phyloP scores from a whole-genome alignment of 2,888 invertebrate genomes.

The Nemotelus pantherinus region DNA sequence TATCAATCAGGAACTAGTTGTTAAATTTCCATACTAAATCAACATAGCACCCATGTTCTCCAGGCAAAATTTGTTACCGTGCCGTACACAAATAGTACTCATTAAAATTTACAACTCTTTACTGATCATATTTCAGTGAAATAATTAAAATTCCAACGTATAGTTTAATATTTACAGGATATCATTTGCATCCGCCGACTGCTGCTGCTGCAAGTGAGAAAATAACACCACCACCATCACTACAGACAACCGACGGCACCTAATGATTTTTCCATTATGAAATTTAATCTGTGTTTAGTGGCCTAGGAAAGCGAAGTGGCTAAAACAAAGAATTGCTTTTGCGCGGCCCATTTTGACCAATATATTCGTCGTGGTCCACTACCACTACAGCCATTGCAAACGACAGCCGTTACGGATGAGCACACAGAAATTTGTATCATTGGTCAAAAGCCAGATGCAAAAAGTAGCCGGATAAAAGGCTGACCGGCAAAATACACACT shows the following conservation, averaged over 20 bases:
- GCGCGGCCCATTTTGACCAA: constrained; percentile 25
- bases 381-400: neutral
- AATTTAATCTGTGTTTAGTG: constrained; percentile 40
- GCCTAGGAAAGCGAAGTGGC: constrained; percentile 29
- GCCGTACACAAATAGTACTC: too few species aligned
- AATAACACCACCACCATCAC: neutral
- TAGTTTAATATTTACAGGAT: too few species aligned
- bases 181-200: too few species aligned
- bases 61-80: too few species aligned
- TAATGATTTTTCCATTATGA: constrained; percentile 42
- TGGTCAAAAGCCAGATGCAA: constrained; percentile 36
- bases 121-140: too few species aligned
- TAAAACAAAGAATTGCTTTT: constrained; percentile 28
- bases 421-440: constrained; percentile 29
- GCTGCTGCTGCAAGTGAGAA: too few species aligned
- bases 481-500: constrained; percentile 17
- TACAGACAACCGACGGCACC: constrained; percentile 10
- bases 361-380: constrained; percentile 9
- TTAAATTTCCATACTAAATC: too few species aligned
- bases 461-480: constrained; percentile 27
- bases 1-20: too few species aligned
- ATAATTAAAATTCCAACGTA: too few species aligned
- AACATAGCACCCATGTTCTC: too few species aligned
- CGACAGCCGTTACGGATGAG: constrained; percentile 20
- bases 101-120: too few species aligned